Percentiles rank a stretch among this genome's conserved stretches.
Conservation (phyloP, 2,113 vertebrate genomes). For the Sander lucioperca region DNA sequence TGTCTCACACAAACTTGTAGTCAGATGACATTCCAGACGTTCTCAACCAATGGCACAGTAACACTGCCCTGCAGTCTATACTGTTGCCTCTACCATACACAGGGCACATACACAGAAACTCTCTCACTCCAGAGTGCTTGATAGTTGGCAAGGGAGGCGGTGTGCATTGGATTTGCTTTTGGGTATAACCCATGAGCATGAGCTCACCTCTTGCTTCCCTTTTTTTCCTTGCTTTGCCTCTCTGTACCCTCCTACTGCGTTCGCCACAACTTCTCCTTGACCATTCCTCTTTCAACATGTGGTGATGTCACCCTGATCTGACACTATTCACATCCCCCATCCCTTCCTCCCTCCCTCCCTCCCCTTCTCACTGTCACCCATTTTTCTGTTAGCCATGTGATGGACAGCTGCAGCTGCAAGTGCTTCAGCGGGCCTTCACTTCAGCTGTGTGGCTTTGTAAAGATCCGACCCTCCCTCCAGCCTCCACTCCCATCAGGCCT, state of each 20-base stretch:
- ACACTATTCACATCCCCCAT: slow-evolving; percentile 45
- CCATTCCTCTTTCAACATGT: slow-evolving; percentile 38
- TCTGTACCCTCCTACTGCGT: slow-evolving; percentile 25
- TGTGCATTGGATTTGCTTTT: slow-evolving; percentile 36
- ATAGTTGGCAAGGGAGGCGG: slow-evolving; percentile 15
- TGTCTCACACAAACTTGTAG: slow-evolving; percentile 68
- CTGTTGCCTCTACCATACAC: slow-evolving; percentile 19
- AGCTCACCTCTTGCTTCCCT: slow-evolving; percentile 18
- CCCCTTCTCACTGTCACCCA: slow-evolving; percentile 53
- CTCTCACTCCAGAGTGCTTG: slow-evolving; percentile 12
- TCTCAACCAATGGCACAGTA: slow-evolving; percentile 61
- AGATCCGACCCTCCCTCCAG: slow-evolving; percentile 77
- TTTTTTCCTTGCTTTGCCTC: slow-evolving; percentile 13
- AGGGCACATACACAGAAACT: slow-evolving; percentile 19
- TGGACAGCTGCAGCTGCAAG: slow-evolving; percentile 84
- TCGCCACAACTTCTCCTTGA: slow-evolving; percentile 30
- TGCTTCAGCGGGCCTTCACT: slow-evolving; percentile 74
- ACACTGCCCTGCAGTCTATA: slow-evolving; percentile 47
- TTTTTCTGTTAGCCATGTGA: slow-evolving; percentile 84
- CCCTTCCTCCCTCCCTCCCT: slow-evolving; percentile 42
- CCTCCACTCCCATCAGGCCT: slow-evolving; percentile 71
- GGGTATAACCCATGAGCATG: slow-evolving; percentile 43
- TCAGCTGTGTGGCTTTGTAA: slow-evolving; percentile 84
- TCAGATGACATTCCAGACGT: slow-evolving; percentile 78
- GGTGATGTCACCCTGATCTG: slow-evolving; percentile 75